Percentiles rank a stretch among this genome's conserved stretches.
Conservation (phyloP, 2,113 vertebrate species). For the Pelusios castaneus region DNA sequence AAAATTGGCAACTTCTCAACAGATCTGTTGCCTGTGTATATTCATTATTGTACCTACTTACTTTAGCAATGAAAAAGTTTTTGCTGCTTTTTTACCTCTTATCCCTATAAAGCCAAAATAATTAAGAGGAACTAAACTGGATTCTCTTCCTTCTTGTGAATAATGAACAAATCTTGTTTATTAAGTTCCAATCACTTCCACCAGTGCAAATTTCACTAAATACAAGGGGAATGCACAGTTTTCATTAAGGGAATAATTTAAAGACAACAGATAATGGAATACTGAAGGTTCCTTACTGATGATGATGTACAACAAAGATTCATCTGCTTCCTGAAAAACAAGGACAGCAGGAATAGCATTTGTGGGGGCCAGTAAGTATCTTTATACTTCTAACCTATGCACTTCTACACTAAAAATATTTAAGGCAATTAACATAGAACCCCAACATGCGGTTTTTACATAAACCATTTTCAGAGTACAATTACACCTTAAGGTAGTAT, state of each 20-base stretch:
- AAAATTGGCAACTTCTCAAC: not conserved
- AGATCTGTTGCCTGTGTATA: not conserved
- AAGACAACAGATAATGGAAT: not conserved
- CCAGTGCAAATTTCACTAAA: not conserved
- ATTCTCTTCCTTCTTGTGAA: not conserved
- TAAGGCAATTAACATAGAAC: not conserved
- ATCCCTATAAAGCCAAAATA: not conserved
- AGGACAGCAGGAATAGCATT: not conserved
- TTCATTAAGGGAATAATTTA: not conserved
- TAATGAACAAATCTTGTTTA: not conserved
- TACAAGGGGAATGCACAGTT: not conserved
- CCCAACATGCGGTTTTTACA: not conserved
- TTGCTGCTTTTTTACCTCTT: not conserved
- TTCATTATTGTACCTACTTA: not conserved
- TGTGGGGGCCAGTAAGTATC: accelerated
- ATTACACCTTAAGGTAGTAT: not conserved
- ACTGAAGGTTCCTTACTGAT: not conserved
- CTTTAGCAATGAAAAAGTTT: not conserved
- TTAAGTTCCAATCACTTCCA: not conserved
- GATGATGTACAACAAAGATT: not conserved
- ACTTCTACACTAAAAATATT: not conserved
- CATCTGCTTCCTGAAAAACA: not conserved
- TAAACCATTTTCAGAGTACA: not conserved
- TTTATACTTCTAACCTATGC: not conserved
- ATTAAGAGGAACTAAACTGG: not conserved